A percentile compares a stretch with the other conserved stretches of the same genome.
These are phyloP conservation scores for Spongilla lacustris DNA, from an alignment of 37 sponge, comb jelly and placozoan genomes.

Conservation along the genomic window DNA sequence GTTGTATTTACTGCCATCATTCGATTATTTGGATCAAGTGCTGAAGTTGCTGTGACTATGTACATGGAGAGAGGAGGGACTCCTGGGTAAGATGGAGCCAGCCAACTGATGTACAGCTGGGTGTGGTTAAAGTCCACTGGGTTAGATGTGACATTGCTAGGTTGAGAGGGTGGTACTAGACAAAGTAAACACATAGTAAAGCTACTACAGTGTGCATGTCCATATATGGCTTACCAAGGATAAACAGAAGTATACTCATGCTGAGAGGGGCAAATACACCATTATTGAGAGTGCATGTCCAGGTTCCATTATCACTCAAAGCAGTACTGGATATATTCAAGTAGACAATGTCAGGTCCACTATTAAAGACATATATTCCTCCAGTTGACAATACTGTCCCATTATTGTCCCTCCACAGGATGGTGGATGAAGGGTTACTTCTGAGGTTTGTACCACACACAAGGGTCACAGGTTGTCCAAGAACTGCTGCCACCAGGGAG, in stretches of 20 bases:
- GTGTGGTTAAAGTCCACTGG: not conserved
- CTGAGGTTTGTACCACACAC: constrained; percentile 27
- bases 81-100: not conserved
- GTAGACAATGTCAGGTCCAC: constrained; percentile 9
- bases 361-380: not conserved
- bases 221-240: not conserved
- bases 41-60: not conserved
- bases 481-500: not conserved
- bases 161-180: not conserved
- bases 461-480: constrained; percentile 1
- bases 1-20: not conserved
- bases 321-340: not conserved
- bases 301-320: constrained; percentile 12
- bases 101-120: not conserved
- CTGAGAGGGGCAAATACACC: not conserved
- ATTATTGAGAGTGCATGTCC: constrained; percentile 14
- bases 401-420: constrained; percentile 22
- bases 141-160: not conserved
- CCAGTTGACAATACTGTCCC: not conserved
- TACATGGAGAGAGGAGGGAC: not conserved
- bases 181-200: not conserved
- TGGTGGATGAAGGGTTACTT: constrained; percentile 17
- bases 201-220: not conserved
- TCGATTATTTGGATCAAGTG: not conserved
- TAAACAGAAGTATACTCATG: not conserved